phyloP scores from a whole-genome alignment of 2,797 vertebrate species.

The Falco columbarius region DNA sequence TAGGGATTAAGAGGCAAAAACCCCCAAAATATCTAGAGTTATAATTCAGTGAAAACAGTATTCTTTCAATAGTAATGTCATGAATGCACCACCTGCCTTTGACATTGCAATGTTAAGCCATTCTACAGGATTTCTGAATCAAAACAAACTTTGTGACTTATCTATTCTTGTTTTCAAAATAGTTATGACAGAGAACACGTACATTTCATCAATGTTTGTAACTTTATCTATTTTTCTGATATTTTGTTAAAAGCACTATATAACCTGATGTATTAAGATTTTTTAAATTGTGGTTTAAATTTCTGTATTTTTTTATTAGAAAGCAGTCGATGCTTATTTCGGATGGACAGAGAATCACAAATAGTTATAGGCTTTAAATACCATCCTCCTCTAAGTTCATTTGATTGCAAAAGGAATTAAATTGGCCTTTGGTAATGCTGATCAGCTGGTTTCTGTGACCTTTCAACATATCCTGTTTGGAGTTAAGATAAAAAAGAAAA shows the following conservation, averaged over 20 bases:
- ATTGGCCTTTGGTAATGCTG: slow-evolving; percentile 51
- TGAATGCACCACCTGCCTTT: neutral
- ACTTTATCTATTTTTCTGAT: neutral
- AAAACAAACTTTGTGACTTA: neutral
- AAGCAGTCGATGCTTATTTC: neutral
- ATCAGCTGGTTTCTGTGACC: slow-evolving; percentile 56
- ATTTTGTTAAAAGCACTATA: neutral
- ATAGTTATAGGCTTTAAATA: slow-evolving; percentile 38
- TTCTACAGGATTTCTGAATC: neutral
- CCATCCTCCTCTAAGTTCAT: slow-evolving; percentile 40
- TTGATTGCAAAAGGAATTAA: slow-evolving; percentile 63
- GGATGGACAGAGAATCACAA: neutral
- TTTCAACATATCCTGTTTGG: slow-evolving; percentile 57
- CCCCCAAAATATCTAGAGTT: neutral
- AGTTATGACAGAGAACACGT: neutral
- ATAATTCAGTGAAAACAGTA: neutral
- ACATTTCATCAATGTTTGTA: neutral
- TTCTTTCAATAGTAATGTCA: neutral
- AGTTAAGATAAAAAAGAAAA: slow-evolving; percentile 1
- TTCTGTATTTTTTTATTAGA: neutral
- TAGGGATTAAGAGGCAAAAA: neutral
- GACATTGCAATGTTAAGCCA: neutral
- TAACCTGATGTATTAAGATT: neutral
- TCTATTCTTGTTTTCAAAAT: neutral
- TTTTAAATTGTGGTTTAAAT: neutral